Percentiles rank a stretch among this genome's conserved stretches.
Conservation (phyloP, 2,113 vertebrate genomes). For the Megatriorchis doriae region DNA sequence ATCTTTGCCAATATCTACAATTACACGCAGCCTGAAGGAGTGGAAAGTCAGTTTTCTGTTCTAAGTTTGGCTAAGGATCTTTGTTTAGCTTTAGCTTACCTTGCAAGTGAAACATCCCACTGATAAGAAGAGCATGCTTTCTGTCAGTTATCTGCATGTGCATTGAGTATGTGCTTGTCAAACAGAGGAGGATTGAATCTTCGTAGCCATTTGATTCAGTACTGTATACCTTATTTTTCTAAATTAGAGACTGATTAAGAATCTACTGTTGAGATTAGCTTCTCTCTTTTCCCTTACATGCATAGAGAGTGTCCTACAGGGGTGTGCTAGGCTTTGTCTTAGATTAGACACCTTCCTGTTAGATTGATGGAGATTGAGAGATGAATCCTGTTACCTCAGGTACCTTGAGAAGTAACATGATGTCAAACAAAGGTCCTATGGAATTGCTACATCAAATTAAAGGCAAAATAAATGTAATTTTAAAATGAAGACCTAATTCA, state of each 20-base stretch:
- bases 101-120: neutral
- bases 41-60: neutral
- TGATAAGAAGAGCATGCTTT: neutral
- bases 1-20: neutral
- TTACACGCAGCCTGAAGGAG: neutral
- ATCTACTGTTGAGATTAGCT: neutral
- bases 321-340: neutral
- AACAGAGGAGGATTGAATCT: neutral
- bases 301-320: neutral
- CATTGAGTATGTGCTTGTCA: accelerated
- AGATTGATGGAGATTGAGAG: neutral
- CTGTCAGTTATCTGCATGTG: neutral
- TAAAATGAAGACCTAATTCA: neutral
- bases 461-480: neutral
- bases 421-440: neutral
- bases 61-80: neutral
- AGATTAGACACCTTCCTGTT: neutral
- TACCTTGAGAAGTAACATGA: neutral
- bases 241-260: neutral
- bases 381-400: neutral
- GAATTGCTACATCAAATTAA: neutral
- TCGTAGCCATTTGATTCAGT: neutral
- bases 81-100: neutral
- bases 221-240: neutral
- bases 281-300: neutral